Evolutionary conservation across 2,888 invertebrate species (phyloP).

Genomic region (Masnerella sp.): DNA sequence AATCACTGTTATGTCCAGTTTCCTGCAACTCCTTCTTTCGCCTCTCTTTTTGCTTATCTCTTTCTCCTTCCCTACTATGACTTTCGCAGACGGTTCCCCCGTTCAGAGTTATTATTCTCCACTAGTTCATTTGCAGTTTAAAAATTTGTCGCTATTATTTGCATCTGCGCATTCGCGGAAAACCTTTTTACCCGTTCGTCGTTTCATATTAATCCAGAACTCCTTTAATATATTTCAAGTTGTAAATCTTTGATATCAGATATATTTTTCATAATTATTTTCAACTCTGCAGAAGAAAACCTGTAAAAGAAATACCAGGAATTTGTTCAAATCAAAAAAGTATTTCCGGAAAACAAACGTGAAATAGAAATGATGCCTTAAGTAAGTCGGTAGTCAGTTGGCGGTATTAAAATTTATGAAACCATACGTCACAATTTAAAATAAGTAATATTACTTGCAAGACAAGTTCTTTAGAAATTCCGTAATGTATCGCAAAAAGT

Average conservation of each 20-base stretch:
- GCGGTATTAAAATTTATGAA: conserved; percentile 54
- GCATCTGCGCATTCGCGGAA: no score
- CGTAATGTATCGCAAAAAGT: conserved; percentile 48
- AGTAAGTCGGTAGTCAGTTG: conserved; percentile 31
- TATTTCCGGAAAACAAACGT: conserved; percentile 25
- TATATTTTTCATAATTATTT: no score
- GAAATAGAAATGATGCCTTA: conserved; percentile 15
- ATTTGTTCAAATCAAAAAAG: no score
- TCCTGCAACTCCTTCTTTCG: conserved; percentile 43
- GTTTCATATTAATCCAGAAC: no score
- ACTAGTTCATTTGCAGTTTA: no score
- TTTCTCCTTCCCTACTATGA: conserved; percentile 1
- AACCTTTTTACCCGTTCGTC: no score
- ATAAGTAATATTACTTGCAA: conserved; percentile 54
- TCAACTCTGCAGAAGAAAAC: background rate
- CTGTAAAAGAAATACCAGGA: background rate
- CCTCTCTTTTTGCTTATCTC: background rate
- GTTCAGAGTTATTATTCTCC: no score
- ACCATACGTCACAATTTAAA: conserved; percentile 52
- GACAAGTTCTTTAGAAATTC: conserved; percentile 51
- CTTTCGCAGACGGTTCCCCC: conserved; percentile 42
- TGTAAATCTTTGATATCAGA: no score
- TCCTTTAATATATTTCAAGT: no score
- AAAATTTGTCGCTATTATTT: no score
- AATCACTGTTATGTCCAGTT: conserved; percentile 54